Percentiles rank a stretch among this genome's conserved stretches.
Evolutionary conservation across 2,888 invertebrate genomes (phyloP).

Genomic region (Brachyptera risi): DNA sequence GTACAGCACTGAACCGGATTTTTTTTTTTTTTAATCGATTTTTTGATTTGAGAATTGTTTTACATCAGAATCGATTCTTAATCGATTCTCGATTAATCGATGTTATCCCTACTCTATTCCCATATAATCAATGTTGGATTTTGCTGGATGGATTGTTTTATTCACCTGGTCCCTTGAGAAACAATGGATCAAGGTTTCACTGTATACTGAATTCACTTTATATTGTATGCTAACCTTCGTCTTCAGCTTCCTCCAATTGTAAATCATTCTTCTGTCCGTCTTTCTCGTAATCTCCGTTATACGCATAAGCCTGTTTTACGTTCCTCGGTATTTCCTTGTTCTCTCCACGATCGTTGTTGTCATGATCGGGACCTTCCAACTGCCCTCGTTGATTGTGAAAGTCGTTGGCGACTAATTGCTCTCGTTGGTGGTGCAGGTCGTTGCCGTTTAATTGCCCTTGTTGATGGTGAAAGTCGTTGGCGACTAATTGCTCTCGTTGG

Average conservation of each 20-base stretch:
- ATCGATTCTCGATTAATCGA: no score
- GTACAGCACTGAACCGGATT: no score
- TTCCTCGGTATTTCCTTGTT: constrained; percentile 37
- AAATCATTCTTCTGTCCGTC: constrained; percentile 37
- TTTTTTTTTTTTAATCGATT: no score
- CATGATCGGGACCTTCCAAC: not conserved
- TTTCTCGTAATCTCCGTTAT: constrained; percentile 36
- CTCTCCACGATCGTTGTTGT: constrained; percentile 30
- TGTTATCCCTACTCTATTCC: no score
- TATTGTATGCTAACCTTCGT: constrained; percentile 45
- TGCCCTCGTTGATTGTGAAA: not conserved
- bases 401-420: not conserved
- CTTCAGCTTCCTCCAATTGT: constrained; percentile 42
- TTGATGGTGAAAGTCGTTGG: not conserved
- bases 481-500: not conserved
- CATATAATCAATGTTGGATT: no score
- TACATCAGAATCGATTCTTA: no score
- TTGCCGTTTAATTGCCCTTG: not conserved
- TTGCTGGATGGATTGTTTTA: not conserved
- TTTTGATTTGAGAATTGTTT: no score
- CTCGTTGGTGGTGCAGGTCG: not conserved
- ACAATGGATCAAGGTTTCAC: no score
- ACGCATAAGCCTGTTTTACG: constrained; percentile 27
- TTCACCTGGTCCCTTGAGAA: not conserved
- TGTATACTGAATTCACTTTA: not conserved